Evolutionary conservation across 2,888 invertebrate species (phyloP).

Genomic region (Apodemia zela): DNA sequence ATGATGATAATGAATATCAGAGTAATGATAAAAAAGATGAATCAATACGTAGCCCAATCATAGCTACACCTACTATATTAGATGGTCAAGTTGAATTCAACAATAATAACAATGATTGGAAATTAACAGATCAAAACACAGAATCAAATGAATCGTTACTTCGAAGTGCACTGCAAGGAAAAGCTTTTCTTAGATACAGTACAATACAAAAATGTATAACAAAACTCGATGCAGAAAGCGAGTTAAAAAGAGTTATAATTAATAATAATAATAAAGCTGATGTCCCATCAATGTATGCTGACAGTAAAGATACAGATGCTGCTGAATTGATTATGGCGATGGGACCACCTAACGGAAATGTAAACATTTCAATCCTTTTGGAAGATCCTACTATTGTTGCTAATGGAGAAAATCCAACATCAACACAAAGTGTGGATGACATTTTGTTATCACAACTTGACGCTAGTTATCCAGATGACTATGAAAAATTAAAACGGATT

Average conservation of each 20-base stretch:
- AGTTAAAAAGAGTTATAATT: conserved; percentile 64
- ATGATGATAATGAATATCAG: conserved; percentile 63
- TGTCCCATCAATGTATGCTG: conserved; percentile 79
- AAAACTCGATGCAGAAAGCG: conserved; percentile 60
- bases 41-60: conserved; percentile 53
- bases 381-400: conserved; percentile 69
- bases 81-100: conserved; percentile 79
- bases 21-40: conserved; percentile 69
- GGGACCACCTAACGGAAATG: conserved; percentile 59
- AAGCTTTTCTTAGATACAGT: conserved; percentile 82
- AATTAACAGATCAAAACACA: conserved; percentile 86
- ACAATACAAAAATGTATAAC: conserved; percentile 75
- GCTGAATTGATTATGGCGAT: conserved; percentile 67
- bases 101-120: conserved; percentile 92
- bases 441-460: conserved; percentile 85
- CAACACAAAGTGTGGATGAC: conserved; percentile 85
- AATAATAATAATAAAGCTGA: conserved; percentile 73
- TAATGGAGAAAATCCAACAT: conserved; percentile 76
- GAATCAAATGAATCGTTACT: conserved; percentile 87
- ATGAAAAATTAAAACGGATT: conserved; percentile 91
- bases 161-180: conserved; percentile 91
- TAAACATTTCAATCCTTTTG: conserved; percentile 72
- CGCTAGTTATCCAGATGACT: conserved; percentile 87
- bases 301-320: conserved; percentile 57
- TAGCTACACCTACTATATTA: conserved; percentile 76